phyloP scores from a whole-genome alignment of 2,113 vertebrate species.

The Promerops cafer region DNA sequence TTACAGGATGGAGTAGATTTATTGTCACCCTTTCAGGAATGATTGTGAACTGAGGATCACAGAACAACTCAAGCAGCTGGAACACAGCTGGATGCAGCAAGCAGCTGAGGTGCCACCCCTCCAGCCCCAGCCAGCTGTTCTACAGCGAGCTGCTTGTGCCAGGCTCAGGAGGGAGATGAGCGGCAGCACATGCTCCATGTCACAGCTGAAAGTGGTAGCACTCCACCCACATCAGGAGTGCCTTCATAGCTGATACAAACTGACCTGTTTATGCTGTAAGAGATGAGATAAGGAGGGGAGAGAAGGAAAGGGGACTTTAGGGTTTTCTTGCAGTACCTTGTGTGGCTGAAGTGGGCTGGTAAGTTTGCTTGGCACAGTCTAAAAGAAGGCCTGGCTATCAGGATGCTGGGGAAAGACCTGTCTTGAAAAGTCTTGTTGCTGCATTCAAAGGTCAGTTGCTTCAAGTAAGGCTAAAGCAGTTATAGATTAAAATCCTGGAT shows the following conservation, averaged over 20 bases:
- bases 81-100: background rate
- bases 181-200: rapidly evolving
- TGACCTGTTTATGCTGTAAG: background rate
- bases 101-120: background rate
- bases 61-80: background rate
- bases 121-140: rapidly evolving
- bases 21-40: background rate
- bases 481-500: background rate
- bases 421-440: background rate
- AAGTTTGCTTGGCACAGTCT: background rate
- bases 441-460: background rate
- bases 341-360: background rate
- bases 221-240: background rate
- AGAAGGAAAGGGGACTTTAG: background rate
- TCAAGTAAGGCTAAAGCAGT: background rate
- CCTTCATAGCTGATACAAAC: background rate
- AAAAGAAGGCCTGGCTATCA: too few species aligned
- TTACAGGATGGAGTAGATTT: background rate
- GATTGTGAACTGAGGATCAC: background rate
- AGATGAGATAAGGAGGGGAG: rapidly evolving
- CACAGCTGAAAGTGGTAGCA: background rate
- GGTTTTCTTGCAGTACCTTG: rapidly evolving
- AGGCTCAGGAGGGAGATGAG: rapidly evolving
- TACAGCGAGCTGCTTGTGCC: background rate
- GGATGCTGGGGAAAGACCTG: background rate